Percentiles rank a stretch among this genome's conserved stretches.
These are phyloP conservation scores for Eucera pruinosa DNA, from an alignment of 2,888 invertebrate species.

Conservation along the genomic window DNA sequence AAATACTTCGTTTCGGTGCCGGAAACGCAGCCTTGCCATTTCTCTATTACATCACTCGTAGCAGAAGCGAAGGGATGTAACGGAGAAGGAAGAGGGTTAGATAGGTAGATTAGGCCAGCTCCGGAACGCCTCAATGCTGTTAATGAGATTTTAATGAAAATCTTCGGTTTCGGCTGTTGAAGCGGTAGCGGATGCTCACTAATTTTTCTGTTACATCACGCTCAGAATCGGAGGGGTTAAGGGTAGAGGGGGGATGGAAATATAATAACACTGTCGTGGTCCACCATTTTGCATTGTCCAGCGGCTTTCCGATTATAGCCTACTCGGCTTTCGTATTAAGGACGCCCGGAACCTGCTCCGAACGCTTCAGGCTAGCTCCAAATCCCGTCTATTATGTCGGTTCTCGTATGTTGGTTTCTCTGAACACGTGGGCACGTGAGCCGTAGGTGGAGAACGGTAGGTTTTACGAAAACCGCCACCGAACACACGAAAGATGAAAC, in stretches of 20 bases:
- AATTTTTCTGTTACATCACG: too few species aligned
- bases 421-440: constrained; percentile 64
- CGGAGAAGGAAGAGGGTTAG: constrained; percentile 1
- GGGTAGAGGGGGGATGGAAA: too few species aligned
- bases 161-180: too few species aligned
- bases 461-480: constrained; percentile 48
- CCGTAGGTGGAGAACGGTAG: constrained; percentile 42
- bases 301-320: constrained; percentile 75
- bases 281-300: constrained; percentile 76
- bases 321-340: constrained; percentile 74
- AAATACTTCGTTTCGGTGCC: constrained; percentile 54
- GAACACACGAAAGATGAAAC: not conserved
- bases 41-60: constrained; percentile 70
- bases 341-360: constrained; percentile 68
- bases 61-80: too few species aligned
- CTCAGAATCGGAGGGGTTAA: too few species aligned
- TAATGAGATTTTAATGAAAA: too few species aligned
- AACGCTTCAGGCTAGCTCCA: constrained; percentile 65
- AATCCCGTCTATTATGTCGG: constrained; percentile 63
- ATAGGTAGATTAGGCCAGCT: too few species aligned
- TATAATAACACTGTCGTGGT: constrained; percentile 33
- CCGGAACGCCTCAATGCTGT: too few species aligned
- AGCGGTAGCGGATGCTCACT: too few species aligned
- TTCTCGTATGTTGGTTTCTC: constrained; percentile 47
- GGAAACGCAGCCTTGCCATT: constrained; percentile 63